Conservation (phyloP, 2,888 invertebrate genomes). For the Ametastegia equiseti region DNA sequence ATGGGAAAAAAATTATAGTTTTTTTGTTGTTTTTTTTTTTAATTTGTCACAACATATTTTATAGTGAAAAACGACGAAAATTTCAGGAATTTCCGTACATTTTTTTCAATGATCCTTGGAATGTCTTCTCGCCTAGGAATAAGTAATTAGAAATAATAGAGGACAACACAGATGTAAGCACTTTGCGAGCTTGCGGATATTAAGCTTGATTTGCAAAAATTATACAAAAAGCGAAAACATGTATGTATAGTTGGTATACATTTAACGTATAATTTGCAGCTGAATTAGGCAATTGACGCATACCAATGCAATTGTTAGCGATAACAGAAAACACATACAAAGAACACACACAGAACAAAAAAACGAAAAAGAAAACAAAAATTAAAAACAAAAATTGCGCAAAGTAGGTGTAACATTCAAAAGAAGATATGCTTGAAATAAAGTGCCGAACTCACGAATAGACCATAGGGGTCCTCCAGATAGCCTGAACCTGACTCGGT, state of each 20-base stretch:
- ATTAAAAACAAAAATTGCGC: background rate
- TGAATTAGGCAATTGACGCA: too few species aligned
- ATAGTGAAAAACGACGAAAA: too few species aligned
- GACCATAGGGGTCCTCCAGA: background rate
- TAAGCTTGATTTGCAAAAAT: background rate
- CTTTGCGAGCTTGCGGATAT: too few species aligned
- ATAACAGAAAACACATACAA: background rate
- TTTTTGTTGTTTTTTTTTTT: background rate
- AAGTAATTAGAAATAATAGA: too few species aligned
- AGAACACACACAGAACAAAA: background rate
- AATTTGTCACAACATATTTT: too few species aligned
- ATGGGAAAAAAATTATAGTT: too few species aligned
- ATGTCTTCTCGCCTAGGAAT: too few species aligned
- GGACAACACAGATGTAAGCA: too few species aligned
- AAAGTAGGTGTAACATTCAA: background rate
- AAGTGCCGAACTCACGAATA: slow-evolving; percentile 1
- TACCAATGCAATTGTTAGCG: background rate
- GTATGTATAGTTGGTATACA: background rate
- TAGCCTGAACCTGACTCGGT: background rate
- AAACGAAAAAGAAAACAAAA: background rate
- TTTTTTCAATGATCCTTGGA: too few species aligned
- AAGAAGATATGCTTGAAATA: background rate
- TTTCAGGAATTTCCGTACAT: too few species aligned
- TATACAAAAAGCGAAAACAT: background rate
- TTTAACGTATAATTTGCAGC: background rate